Evolutionary conservation across 1,140 invertebrate genomes (phyloP).

Genomic region (Caenorhabditis remanei): DNA sequence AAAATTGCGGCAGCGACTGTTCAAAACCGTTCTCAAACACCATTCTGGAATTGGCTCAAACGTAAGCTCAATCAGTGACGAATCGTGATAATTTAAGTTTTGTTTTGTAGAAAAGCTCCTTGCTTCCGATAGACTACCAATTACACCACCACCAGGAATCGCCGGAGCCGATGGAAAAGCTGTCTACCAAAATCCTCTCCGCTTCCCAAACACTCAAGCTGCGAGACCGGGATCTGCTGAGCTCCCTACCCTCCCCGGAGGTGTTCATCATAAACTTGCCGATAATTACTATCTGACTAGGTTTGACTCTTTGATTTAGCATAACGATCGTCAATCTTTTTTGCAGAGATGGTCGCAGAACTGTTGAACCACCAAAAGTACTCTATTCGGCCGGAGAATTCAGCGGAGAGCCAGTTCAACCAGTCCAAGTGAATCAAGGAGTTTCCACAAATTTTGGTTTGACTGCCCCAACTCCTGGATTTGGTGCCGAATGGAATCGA

Average conservation of each 20-base stretch:
- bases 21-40: conserved; percentile 67
- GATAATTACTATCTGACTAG: conserved; percentile 67
- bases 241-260: conserved; percentile 65
- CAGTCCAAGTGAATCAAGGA: conserved; percentile 62
- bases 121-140: conserved; percentile 60
- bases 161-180: conserved; percentile 64
- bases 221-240: conserved; percentile 64
- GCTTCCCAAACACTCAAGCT: conserved; percentile 68
- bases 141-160: conserved; percentile 65
- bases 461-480: conserved; percentile 67
- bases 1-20: conserved; percentile 67
- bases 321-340: background rate
- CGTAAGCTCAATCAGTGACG: background rate
- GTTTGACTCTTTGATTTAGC: background rate
- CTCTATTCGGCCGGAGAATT: conserved; percentile 63
- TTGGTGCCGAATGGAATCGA: conserved; percentile 67
- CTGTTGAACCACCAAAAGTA: conserved; percentile 61
- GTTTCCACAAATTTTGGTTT: conserved; percentile 67
- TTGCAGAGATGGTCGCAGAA: conserved; percentile 65
- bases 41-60: conserved; percentile 67
- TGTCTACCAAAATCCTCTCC: conserved; percentile 62
- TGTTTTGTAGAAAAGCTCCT: conserved; percentile 60
- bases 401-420: conserved; percentile 16
- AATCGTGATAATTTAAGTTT: background rate
- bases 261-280: conserved; percentile 68